Percentiles rank a stretch among this genome's conserved stretches.
phyloP scores from a whole-genome alignment of 2,888 invertebrate species.

The Ellobium chinense region DNA sequence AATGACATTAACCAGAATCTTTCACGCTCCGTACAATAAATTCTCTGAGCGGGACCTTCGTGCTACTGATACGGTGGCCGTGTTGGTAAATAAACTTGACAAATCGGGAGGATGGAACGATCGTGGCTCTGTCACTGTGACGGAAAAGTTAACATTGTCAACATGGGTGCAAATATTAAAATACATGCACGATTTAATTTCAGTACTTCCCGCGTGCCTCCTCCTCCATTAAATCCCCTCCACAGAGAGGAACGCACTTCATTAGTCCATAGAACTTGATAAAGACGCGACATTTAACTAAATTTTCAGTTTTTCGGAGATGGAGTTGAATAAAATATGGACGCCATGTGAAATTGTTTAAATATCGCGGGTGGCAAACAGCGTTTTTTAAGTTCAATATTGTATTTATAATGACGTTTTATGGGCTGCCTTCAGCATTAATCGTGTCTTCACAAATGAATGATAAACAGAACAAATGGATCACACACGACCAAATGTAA shows the following conservation, averaged over 20 bases:
- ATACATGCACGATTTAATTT: conserved; percentile 5
- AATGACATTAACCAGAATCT: neutral
- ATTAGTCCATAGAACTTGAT: neutral
- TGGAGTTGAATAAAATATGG: conserved; percentile 11
- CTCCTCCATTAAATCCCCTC: neutral
- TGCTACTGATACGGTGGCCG: conserved; percentile 1
- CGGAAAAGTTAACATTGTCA: conserved; percentile 1
- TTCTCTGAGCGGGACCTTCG: neutral
- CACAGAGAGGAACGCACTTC: neutral
- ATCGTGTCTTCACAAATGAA: conserved; percentile 15
- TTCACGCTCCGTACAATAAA: neutral
- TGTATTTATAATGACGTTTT: conserved; percentile 31
- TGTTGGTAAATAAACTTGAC: conserved; percentile 21
- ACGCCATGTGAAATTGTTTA: conserved; percentile 11
- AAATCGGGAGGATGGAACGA: neutral
- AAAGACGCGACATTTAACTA: neutral
- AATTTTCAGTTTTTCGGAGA: neutral
- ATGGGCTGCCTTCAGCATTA: neutral
- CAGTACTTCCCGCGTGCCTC: neutral
- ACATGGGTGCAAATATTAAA: conserved; percentile 12
- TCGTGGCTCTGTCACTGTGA: neutral
- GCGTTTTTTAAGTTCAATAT: neutral
- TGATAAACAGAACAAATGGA: conserved; percentile 27
- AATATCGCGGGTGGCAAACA: conserved; percentile 10
- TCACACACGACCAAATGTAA: conserved; percentile 7